Percentiles rank a stretch among this genome's conserved stretches.
phyloP scores from a whole-genome alignment of 2,113 vertebrate genomes.

The Oxygymnocypris stewartii region DNA sequence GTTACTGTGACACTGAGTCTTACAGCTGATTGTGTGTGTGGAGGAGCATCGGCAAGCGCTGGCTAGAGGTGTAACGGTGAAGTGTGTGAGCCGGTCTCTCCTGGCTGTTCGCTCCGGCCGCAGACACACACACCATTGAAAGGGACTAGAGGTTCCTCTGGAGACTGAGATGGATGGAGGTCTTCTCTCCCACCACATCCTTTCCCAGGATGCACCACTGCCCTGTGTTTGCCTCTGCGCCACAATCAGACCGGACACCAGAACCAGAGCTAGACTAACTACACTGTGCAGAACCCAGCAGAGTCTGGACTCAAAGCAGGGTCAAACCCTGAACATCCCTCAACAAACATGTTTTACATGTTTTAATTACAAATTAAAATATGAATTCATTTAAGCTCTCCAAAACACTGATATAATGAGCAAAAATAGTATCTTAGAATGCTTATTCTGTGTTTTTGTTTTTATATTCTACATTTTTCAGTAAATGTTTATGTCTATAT shows the following conservation, averaged over 20 bases:
- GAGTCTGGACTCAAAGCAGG: not conserved
- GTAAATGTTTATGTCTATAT: no score
- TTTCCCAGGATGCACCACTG: conserved; percentile 26
- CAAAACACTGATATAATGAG: no score
- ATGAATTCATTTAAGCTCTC: no score
- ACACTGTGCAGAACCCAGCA: not conserved
- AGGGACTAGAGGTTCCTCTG: conserved; percentile 78
- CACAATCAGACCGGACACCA: not conserved
- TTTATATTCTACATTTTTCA: no score
- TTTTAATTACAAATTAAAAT: no score
- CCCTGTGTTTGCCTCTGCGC: not conserved
- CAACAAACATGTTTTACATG: not conserved
- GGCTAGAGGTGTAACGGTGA: no score
- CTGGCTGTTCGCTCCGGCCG: conserved; percentile 78
- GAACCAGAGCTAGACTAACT: not conserved
- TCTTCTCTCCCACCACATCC: not conserved
- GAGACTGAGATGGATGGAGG: not conserved
- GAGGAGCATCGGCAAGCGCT: no score
- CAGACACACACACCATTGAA: conserved; percentile 80
- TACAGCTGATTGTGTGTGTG: no score
- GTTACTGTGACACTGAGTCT: no score
- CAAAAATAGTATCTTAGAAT: no score
- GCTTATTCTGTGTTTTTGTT: no score
- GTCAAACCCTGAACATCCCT: not conserved
- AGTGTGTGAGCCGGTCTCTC: not conserved